Evolutionary conservation across 1,140 invertebrate species (phyloP).

Genomic region (Antheraea mylitta): DNA sequence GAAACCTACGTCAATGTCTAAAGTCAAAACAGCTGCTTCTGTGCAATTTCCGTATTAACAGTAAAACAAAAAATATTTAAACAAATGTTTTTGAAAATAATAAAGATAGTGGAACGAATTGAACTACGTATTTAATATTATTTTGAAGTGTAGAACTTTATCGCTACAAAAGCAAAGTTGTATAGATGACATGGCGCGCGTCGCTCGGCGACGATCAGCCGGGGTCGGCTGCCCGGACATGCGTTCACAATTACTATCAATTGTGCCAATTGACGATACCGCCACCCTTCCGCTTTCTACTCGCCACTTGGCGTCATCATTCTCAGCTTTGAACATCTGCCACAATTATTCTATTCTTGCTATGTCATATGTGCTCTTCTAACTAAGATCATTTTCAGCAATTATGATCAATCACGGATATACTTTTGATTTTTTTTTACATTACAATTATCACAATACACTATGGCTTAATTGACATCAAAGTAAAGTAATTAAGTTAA

Average conservation of each 20-base stretch:
- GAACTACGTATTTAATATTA: not conserved
- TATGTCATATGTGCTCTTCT: not conserved
- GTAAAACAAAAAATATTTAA: not conserved
- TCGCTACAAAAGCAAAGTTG: not conserved
- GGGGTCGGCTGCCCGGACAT: conserved; percentile 60
- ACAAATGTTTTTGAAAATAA: not conserved
- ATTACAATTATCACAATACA: no score
- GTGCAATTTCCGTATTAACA: not conserved
- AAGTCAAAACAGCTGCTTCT: not conserved
- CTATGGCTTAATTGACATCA: no score
- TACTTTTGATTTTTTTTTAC: no score
- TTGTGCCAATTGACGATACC: conserved; percentile 72
- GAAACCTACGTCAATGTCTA: not conserved
- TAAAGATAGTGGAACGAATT: not conserved
- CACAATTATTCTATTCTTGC: conserved; percentile 19
- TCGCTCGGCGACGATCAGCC: conserved; percentile 19
- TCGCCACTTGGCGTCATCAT: conserved; percentile 44
- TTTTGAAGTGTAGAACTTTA: not conserved
- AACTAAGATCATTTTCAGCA: no score
- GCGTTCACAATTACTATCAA: conserved; percentile 71
- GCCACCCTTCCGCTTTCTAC: conserved; percentile 74
- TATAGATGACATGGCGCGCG: not conserved
- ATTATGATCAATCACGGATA: not conserved
- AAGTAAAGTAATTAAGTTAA: no score
- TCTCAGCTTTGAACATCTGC: conserved; percentile 54